Evolutionary conservation across 2,888 invertebrate genomes (phyloP), one percentile per base, ranked within the genome.

Genomic region (Silvanus unidentatus): DNA sequence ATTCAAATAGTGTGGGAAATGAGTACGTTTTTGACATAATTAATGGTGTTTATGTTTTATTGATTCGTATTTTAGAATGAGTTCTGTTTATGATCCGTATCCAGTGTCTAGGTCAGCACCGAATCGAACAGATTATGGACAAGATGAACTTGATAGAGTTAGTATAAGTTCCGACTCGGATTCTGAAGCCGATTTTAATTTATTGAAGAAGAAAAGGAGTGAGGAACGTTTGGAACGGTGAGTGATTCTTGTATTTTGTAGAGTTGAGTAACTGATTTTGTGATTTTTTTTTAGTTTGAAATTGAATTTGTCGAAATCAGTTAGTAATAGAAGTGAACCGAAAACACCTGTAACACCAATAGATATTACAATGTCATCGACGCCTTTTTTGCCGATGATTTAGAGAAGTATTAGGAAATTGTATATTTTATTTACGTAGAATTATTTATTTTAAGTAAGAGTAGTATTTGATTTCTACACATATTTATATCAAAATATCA

Each of bases 141-240:
- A 55, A 32, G 56, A 57, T 30, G 53, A 59, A 45, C 41, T 49
- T 4, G 73, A 73, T 47, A 64, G 60, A 27, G 65, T 73, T 9
- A 73, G 73, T 53, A 68, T 73, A 45, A 68, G 70, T 22, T 68
- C 69, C 2, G 65, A 63, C 22, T 68, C 73, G 28, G 71, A 67
- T 15, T 62, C 62, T 6, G 70, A 68, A 8, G 75, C 78, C 59
- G 86, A 88, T 52, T 88, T 88, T 60, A 78, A 81, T 37, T 80
- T 81, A 45, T 70, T 89, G 39, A 83, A 83, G 59, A 77, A 77
- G 36, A 75, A 79, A 43, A 76, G 88, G 1, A 83, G 85, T 58
- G 82, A 82, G 60, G 82, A 85, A 62, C 77, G 86, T n/a, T 69
- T 63, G 6, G 65, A 59, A 50, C 61, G 69, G 66, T 65, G 47